Base-by-base conservation (phyloP, 2,797 vertebrate genomes). In the Staurois parvus region DNA sequence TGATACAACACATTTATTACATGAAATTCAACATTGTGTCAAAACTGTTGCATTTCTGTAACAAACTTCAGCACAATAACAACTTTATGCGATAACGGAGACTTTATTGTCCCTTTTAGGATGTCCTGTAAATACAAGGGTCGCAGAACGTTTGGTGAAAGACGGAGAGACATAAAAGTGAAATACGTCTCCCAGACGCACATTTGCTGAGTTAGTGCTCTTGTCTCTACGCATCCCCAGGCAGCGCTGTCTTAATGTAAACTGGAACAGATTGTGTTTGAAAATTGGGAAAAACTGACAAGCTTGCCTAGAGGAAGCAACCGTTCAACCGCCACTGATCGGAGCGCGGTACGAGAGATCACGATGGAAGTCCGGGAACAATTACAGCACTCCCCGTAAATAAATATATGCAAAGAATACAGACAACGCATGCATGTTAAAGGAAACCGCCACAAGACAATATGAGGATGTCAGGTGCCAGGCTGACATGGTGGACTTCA, bases 191-290 rank as follows among this genome's bases (percentile, higher is more conserved):
- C 45, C 45, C 67, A 8, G 67, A 70, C 24, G 32, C 8, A 1
- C 40, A 17, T 9, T 24, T 70, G 45, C 32, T 59, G 59, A 64
- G 59, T 26, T 64, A 12, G 59, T 21, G 66, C 67, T 42, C 66
- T 8, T 32, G 77, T 70, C 78, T 80, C 28, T 26, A 6, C 15
- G n/a, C 48, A 34, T 80, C 78, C 28, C 29, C 28, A 42, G 28
- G 78, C 78, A 37, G 66, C 37, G 52, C 52, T 69, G 67, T 48
- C 28, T 26, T 4, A 21, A 70, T 70, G 78, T n/a, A 80, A 70
- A 70, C 48, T 70, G 42, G 45, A 80, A 72, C 78, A 80, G 78
- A 80, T 80, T 80, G 78, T 68, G 48, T 32, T 69, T 79, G 42
- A 80, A 80, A 56, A 30, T 34, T 17, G 42, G n/a, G 66, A 72